Evolutionary conservation across 2,888 invertebrate species (phyloP), one percentile per base, ranked within the genome.

Genomic region (Elysia crispata): DNA sequence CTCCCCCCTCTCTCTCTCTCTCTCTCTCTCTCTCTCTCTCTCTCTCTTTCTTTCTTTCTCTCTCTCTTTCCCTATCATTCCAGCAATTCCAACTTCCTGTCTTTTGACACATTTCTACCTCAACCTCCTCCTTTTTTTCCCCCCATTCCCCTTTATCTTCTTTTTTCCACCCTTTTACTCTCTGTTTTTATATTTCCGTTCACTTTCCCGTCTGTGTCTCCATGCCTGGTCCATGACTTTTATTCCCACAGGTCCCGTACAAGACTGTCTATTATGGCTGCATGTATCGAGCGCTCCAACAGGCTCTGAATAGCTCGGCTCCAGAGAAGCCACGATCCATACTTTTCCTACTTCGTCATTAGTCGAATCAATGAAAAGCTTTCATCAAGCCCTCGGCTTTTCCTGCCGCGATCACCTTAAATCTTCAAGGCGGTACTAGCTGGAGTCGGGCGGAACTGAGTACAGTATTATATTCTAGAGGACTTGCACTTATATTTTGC

Each of bases 21-120:
- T 66, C 28, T 66, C 23, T 49, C 41, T 66, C n/a, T 41, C 66
- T 76, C 23, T 66, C 50, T 66, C 49, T 76, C 41, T 49, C 41
- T 62, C 31, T 49, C 11, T 49, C 41, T 76, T 25, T 64, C 23
- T 25, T 41, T 64, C 41, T 33, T 33, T 30, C 23, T 30, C 69
- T 70, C 25, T 30, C 30, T 23, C 28, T 60, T 20, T 57, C 60
- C 33, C 23, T 23, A 49, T n/a, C 25, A 1, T 57, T n/a, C 30
- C 31, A 6, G 5, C 18, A 18, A 23, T 41, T 33, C 33, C 1
- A 13, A 18, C 28, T 30, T 25, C 18, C 41, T 57, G 5, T 50
- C 57, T 62, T 28, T 5, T 28, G 30, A n/a, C 20, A 23, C 41
- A 33, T 28, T 54, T 50, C 49, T 49, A 13, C 41, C 25, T 15